Base-by-base conservation (phyloP, 2,888 invertebrate genomes). In the Ornithoptera alexandrae region DNA sequence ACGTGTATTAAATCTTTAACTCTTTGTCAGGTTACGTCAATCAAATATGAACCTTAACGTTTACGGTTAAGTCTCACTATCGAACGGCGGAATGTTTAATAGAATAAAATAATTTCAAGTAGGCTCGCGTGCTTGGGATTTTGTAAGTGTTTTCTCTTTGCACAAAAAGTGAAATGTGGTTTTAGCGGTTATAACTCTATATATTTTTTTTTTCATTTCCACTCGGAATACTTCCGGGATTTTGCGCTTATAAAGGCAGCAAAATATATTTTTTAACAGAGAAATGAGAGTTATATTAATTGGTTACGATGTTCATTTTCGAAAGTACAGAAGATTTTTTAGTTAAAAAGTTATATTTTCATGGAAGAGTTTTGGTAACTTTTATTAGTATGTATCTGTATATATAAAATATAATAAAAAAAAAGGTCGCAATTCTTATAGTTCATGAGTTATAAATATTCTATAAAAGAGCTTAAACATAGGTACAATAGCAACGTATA, bases 1-100 rank as follows among this genome's bases (percentile, higher is more conserved):
- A 78, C 80, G 79, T 81, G 83, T 84, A 85, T 82, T 80, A 84
- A 82, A 80, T 82, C 80, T 83, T 81, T 81, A 79, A 77, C 79
- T 79, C 80, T 78, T 77, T 79, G 77, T 79, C 74, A 30, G 59
- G 70, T 69, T 46, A 53, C 36, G 18, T 17, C 78, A 79, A 68
- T 22, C 74, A 12, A 84, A 67, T 74, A 63, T 75, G 68, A 74
- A 81, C 78, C 74, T 68, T 82, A 79, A 42, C 18, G 1, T 20
- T 5, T 56, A 10, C 8, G 0, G 0, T 68, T 77, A 83, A 76
- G 73, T 74, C 50, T 58, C 36, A 74, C 69, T 73, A 72, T 65
- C 39, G 71, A 56, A 18, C 65, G 56, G 30, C 36, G 12, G 36
- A 15, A 56, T 3, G 24, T 42, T 72, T 24, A 64, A 59, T 56